Conservation (phyloP, 2,888 invertebrate genomes). For the Dryocosmus kuriphilus region DNA sequence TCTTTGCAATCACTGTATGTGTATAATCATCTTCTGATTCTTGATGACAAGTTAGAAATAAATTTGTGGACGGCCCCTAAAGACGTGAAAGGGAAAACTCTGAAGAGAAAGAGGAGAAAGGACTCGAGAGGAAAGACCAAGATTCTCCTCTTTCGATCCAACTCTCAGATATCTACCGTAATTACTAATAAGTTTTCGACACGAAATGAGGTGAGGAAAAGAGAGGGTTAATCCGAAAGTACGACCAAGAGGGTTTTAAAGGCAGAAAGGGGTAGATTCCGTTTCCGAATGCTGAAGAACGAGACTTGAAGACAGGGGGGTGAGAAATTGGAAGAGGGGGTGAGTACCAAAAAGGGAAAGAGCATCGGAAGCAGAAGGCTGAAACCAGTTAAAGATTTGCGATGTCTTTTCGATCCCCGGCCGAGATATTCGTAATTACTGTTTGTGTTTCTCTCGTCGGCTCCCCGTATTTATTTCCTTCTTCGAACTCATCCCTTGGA, state of each 20-base stretch:
- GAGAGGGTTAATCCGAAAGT: constrained; percentile 77
- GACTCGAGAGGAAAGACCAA: constrained; percentile 45
- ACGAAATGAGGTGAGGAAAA: constrained; percentile 78
- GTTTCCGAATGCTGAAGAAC: constrained; percentile 49
- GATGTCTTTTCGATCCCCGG: constrained; percentile 77
- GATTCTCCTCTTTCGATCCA: constrained; percentile 69
- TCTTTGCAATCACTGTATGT: too few species aligned
- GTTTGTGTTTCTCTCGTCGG: constrained; percentile 77
- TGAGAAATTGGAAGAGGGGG: constrained; percentile 29
- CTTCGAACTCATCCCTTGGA: constrained; percentile 50
- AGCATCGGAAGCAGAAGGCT: constrained; percentile 68
- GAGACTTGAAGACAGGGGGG: constrained; percentile 45
- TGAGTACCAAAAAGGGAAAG: constrained; percentile 51
- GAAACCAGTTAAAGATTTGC: constrained; percentile 77
- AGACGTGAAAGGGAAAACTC: background rate
- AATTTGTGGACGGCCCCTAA: background rate
- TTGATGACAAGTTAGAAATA: too few species aligned
- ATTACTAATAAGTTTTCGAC: constrained; percentile 78
- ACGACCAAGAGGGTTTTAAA: constrained; percentile 73
- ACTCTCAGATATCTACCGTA: constrained; percentile 74
- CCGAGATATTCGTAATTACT: constrained; percentile 78
- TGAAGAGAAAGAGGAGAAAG: constrained; percentile 27
- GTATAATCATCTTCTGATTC: too few species aligned
- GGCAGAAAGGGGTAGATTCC: constrained; percentile 51
- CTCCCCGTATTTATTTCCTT: constrained; percentile 71